A percentile compares a stretch with the other conserved stretches of the same genome.
phyloP scores from a whole-genome alignment of 2,888 invertebrate species.

The Harmothoe impar region DNA sequence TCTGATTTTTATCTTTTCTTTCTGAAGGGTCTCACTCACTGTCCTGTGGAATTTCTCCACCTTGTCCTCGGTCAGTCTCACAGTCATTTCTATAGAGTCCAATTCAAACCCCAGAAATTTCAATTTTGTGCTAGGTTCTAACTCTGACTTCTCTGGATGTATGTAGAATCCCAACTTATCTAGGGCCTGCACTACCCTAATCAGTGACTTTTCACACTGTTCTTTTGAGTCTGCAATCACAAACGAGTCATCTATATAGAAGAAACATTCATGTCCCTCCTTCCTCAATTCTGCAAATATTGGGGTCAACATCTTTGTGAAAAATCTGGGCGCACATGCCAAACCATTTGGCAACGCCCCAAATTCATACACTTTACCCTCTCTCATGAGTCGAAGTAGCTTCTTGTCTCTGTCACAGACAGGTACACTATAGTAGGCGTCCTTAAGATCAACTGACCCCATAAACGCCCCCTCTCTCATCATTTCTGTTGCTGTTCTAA shows the following conservation, averaged over 20 bases:
- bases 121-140: not conserved
- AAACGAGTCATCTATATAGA: not conserved
- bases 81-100: not conserved
- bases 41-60: not conserved
- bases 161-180: slow-evolving; percentile 17
- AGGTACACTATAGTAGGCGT: not conserved
- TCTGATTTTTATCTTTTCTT: not conserved
- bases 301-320: slow-evolving; percentile 9
- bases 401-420: not conserved
- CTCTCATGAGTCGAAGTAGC: not conserved
- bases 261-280: not conserved
- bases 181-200: not conserved
- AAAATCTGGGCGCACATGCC: not conserved
- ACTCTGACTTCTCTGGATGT: not conserved
- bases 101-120: slow-evolving; percentile 22
- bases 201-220: not conserved
- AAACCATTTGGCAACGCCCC: not conserved
- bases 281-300: not conserved
- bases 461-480: not conserved
- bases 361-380: too few species aligned
- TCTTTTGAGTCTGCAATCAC: not conserved
- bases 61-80: not conserved
- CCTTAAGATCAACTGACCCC: not conserved
- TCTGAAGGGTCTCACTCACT: not conserved
- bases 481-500: not conserved